phyloP scores from a whole-genome alignment of 2,113 vertebrate species.

The Prochilodus magdalenae region DNA sequence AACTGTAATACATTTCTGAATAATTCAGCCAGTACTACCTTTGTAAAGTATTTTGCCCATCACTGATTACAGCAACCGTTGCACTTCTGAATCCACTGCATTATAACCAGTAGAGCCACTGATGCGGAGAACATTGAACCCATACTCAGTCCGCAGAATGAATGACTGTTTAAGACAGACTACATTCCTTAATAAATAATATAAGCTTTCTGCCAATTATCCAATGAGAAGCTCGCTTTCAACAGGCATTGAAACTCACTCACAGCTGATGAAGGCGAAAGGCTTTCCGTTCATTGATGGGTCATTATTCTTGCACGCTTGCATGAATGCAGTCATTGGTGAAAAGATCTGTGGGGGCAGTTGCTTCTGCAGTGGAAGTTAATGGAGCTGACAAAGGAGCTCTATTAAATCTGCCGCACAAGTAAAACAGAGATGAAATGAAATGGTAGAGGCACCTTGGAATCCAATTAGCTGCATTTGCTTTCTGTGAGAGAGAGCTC shows the following conservation, averaged over 20 bases:
- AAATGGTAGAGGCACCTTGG: slow-evolving; percentile 34
- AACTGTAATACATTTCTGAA: too few species aligned
- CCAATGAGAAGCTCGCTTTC: not conserved
- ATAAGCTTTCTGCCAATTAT: not conserved
- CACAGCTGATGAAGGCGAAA: not conserved
- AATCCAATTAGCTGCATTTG: slow-evolving; percentile 47
- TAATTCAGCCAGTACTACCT: too few species aligned
- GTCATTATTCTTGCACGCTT: not conserved
- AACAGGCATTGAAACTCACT: not conserved
- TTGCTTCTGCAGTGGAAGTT: slow-evolving; percentile 6
- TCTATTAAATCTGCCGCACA: slow-evolving; percentile 23
- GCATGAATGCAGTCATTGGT: not conserved
- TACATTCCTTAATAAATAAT: not conserved
- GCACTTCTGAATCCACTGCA: not conserved
- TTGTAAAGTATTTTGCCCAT: too few species aligned
- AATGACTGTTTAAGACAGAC: not conserved
- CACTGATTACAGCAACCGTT: too few species aligned
- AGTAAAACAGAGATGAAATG: slow-evolving; percentile 31
- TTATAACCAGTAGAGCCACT: not conserved
- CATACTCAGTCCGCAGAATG: not conserved
- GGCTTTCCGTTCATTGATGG: not conserved
- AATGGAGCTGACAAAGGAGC: slow-evolving; percentile 18
- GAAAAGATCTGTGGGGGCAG: not conserved
- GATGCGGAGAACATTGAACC: not conserved
- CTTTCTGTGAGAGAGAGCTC: not conserved